A percentile compares a stretch with the other conserved stretches of the same genome.
These are phyloP conservation scores for Julus scandinavius DNA, from an alignment of 2,888 invertebrate genomes.

Conservation along the genomic window DNA sequence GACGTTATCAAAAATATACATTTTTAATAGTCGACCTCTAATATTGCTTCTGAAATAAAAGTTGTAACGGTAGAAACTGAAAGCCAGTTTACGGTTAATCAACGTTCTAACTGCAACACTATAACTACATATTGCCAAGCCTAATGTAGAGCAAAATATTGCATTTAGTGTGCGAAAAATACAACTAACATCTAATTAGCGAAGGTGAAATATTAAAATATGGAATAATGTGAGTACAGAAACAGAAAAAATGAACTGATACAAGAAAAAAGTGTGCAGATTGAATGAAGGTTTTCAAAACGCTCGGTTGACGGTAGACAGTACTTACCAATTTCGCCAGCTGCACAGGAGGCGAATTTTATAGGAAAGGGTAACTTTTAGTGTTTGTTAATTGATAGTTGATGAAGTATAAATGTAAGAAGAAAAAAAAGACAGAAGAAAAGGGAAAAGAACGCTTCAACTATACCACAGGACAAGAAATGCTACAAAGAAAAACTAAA, in stretches of 20 bases:
- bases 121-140: not conserved
- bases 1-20: too few species aligned
- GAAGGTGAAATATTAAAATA: conserved; percentile 19
- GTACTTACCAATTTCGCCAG: conserved; percentile 56
- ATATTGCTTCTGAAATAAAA: too few species aligned
- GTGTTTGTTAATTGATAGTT: conserved; percentile 49
- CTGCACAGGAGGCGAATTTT: conserved; percentile 55
- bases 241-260: not conserved
- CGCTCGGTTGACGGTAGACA: conserved; percentile 37
- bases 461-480: not conserved
- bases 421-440: conserved; percentile 6
- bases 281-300: conserved; percentile 45
- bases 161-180: conserved; percentile 28
- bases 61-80: too few species aligned
- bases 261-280: conserved; percentile 49
- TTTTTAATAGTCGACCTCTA: too few species aligned
- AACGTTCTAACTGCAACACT: not conserved
- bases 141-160: not conserved
- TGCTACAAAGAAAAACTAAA: not conserved
- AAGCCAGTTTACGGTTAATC: too few species aligned
- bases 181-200: not conserved
- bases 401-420: conserved; percentile 29
- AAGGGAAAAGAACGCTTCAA: not conserved
- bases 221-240: not conserved
- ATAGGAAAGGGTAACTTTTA: conserved; percentile 52